Conservation (phyloP, 2,888 invertebrate species). For the Andricus curvator region DNA sequence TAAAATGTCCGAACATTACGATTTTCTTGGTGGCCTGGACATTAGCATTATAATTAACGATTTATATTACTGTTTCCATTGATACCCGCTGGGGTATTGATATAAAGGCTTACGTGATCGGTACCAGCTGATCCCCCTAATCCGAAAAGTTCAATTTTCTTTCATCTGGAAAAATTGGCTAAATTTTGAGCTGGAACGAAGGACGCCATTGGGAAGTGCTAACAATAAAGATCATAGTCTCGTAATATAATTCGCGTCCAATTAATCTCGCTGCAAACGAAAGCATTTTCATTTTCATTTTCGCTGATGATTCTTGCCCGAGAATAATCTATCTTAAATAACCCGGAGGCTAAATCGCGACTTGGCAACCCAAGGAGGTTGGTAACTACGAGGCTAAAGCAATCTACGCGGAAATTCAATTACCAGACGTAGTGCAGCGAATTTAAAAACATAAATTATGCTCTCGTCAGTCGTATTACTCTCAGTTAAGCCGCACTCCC, state of each 20-base stretch:
- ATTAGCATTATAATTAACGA: no score
- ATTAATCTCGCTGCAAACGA: conserved; percentile 73
- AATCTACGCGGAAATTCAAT: conserved; percentile 75
- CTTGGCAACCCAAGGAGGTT: conserved; percentile 57
- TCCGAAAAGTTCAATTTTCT: not conserved
- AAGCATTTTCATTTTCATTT: conserved; percentile 72
- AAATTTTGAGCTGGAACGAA: conserved; percentile 30
- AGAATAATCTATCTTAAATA: conserved; percentile 77
- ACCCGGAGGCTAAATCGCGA: conserved; percentile 70
- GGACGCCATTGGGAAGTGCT: not conserved
- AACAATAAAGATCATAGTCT: conserved; percentile 41
- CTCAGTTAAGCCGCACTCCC: conserved; percentile 50
- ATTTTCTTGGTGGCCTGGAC: no score
- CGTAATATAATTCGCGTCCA: conserved; percentile 67
- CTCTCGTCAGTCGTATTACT: conserved; percentile 65
- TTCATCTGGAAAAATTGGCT: not conserved
- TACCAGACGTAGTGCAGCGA: conserved; percentile 69
- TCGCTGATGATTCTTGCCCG: conserved; percentile 69
- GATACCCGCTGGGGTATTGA: no score
- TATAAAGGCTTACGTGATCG: no score
- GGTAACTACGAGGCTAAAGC: conserved; percentile 68
- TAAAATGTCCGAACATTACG: no score
- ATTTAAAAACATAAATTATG: conserved; percentile 75
- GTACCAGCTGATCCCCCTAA: no score
- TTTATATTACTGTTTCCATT: no score